A percentile compares a stretch with the other conserved stretches of the same genome.
These are phyloP conservation scores for Tipula confusa DNA, from an alignment of 2,888 invertebrate genomes.

Conservation along the genomic window DNA sequence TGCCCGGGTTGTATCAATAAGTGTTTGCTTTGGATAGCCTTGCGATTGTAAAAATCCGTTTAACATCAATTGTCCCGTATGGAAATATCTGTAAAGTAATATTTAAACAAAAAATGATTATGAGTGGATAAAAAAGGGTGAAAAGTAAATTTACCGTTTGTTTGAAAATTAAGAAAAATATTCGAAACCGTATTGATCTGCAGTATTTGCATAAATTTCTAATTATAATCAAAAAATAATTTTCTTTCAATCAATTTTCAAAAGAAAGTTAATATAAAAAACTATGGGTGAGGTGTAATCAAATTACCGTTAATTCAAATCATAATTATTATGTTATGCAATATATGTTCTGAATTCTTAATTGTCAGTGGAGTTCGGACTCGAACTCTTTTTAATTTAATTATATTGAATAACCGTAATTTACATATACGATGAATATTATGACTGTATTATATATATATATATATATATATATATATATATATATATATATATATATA, in stretches of 20 bases:
- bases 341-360: background rate
- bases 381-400: background rate
- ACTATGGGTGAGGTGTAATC: background rate
- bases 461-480: background rate
- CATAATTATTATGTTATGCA: background rate
- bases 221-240: background rate
- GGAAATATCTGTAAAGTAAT: conserved; percentile 57
- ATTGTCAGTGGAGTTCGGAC: too few relatives aligned
- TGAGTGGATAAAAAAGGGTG: too few relatives aligned
- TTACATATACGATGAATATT: background rate
- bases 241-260: background rate
- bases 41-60: conserved; percentile 72
- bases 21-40: conserved; percentile 66
- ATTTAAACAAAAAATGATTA: too few relatives aligned
- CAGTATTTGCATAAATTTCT: background rate
- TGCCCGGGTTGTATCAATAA: conserved; percentile 64
- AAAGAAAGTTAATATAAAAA: background rate
- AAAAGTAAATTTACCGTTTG: too few relatives aligned
- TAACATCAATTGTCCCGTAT: conserved; percentile 63
- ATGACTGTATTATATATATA: too few relatives aligned
- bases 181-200: background rate
- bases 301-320: conserved; percentile 6
- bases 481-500: background rate
- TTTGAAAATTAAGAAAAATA: too few relatives aligned
- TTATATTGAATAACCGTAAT: background rate